phyloP scores from a whole-genome alignment of 2,888 invertebrate genomes.

The Clusia tigrina region DNA sequence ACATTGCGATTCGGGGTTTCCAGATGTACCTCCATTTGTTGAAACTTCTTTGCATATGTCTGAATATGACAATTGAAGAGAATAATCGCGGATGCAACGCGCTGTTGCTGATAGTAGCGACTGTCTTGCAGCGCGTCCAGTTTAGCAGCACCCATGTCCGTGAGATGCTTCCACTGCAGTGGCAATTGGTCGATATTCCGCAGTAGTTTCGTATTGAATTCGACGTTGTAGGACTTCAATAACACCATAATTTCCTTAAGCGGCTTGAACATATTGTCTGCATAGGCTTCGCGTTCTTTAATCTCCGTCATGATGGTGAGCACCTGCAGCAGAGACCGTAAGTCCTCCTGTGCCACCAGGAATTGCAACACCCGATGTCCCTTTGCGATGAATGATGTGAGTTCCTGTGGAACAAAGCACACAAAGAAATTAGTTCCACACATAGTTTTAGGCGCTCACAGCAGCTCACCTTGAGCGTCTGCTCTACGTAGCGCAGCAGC shows the following conservation, averaged over 20 bases:
- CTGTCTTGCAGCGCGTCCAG: slow-evolving; percentile 87
- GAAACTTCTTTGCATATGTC: slow-evolving; percentile 80
- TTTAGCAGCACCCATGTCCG: slow-evolving; percentile 81
- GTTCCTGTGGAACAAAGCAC: slow-evolving; percentile 65
- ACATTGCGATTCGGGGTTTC: background rate
- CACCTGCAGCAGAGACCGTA: slow-evolving; percentile 80
- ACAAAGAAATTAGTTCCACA: background rate
- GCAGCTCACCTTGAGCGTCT: slow-evolving; percentile 67
- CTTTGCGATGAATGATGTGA: slow-evolving; percentile 79
- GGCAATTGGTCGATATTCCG: slow-evolving; percentile 86
- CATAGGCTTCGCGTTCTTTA: slow-evolving; percentile 77
- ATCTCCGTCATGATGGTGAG: slow-evolving; percentile 79
- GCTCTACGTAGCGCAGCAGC: slow-evolving; percentile 81
- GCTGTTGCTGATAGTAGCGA: slow-evolving; percentile 85
- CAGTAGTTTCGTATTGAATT: slow-evolving; percentile 81
- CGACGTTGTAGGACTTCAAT: slow-evolving; percentile 84
- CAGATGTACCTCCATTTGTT: slow-evolving; percentile 54
- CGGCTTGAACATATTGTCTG: slow-evolving; percentile 90
- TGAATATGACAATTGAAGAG: slow-evolving; percentile 82
- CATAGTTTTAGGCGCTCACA: background rate
- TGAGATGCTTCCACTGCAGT: slow-evolving; percentile 85
- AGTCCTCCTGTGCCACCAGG: slow-evolving; percentile 81
- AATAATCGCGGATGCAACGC: slow-evolving; percentile 81
- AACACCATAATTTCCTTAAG: slow-evolving; percentile 85
- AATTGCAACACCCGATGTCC: slow-evolving; percentile 77